Base-by-base conservation (phyloP, 2,113 vertebrate genomes). In the Ochotona curzoniae region DNA sequence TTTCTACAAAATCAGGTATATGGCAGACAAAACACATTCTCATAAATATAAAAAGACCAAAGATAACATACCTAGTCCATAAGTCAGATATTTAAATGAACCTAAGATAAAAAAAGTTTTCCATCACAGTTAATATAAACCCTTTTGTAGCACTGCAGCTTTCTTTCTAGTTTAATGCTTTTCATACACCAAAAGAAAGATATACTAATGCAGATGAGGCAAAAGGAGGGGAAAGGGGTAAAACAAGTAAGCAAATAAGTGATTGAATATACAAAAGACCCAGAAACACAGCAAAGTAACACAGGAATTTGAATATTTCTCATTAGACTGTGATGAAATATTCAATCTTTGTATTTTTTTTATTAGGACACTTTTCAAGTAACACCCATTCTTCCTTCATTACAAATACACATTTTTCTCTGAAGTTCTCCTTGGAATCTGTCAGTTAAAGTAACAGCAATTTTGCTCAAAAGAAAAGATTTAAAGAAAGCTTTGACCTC, bases 401-500 rank as follows among this genome's bases (percentile, higher is more conserved):
- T 64, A 70, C 32, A 93, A 90, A 89, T 66, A 32, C 61, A 47
- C 5, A 75, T 89, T 93, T 92, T 91, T 74, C 54, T 87, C 93
- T 81, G 8, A 71, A 80, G 54, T 14, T 93, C 76, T 89, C 83
- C 49, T 88, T n/a, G 91, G 69, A 18, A 76, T 18, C 18, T 82
- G 85, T 66, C 57, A 57, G 76, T 49, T 13, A 26, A 89, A 54
- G 23, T 86, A 69, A 75, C 5, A 69, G 32, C 1, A 1, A 32
- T 60, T 87, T 89, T 90, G 87, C 76, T 76, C 71, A 89, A 82
- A 93, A 91, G 21, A 75, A 17, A 90, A 83, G n/a, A 51, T 90
- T 86, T 63, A 90, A 93, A 83, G 87, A 23, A 26, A 69, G 25
- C 14, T 87, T 67, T 94, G 28, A 94, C 26, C 13, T 90, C 66